Evolutionary conservation across 2,797 vertebrate genomes (phyloP).

Genomic region (Pangasius larnaudii): DNA sequence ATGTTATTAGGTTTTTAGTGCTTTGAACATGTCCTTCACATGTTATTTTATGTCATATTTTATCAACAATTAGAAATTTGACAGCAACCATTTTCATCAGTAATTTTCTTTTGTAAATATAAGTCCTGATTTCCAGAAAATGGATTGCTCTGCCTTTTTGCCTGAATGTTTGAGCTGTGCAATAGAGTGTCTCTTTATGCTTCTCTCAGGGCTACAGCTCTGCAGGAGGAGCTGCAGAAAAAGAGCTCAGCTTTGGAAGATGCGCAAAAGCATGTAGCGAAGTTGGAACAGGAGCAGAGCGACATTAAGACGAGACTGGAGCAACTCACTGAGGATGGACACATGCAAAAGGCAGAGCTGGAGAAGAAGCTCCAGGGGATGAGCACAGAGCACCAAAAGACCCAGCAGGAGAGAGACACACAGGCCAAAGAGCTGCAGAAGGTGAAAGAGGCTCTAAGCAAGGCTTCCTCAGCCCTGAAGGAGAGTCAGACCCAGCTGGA

Average conservation of each 20-base stretch:
- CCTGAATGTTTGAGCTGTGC: not conserved
- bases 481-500: slow-evolving; percentile 83
- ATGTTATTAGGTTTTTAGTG: not conserved
- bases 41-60: not conserved
- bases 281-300: slow-evolving; percentile 77
- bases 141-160: not conserved
- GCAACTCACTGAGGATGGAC: slow-evolving; percentile 79
- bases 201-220: slow-evolving; percentile 62
- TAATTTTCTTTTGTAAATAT: not conserved
- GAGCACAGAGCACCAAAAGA: slow-evolving; percentile 75
- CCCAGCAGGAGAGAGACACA: slow-evolving; percentile 79
- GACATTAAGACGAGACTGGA: slow-evolving; percentile 81
- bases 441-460: slow-evolving; percentile 79
- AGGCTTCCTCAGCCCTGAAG: slow-evolving; percentile 81
- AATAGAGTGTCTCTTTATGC: not conserved
- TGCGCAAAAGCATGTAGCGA: slow-evolving; percentile 75
- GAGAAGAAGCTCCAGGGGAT: slow-evolving; percentile 77
- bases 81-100: not conserved
- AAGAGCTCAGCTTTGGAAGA: slow-evolving; percentile 81
- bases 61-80: not conserved
- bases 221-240: slow-evolving; percentile 85
- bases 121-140: not conserved
- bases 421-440: slow-evolving; percentile 79
- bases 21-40: not conserved
- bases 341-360: slow-evolving; percentile 75